These are phyloP conservation scores for Ophioninae sp. DNA, from an alignment of 2,888 invertebrate species.

Conservation along the genomic window DNA sequence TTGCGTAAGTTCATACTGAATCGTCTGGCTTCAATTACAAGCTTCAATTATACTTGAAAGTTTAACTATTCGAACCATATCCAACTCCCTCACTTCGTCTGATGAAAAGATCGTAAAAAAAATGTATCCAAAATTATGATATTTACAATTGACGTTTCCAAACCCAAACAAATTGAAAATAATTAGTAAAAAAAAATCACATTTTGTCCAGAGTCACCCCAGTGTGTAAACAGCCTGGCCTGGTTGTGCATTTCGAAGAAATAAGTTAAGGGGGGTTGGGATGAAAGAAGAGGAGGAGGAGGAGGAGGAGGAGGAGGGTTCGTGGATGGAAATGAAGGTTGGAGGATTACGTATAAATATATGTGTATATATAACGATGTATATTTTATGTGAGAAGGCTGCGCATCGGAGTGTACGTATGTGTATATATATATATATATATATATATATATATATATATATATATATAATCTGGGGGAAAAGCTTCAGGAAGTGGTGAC, in stretches of 20 bases:
- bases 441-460: conserved; percentile 20
- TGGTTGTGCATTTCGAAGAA: neutral
- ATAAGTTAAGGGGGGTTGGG: neutral
- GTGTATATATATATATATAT: conserved; percentile 14
- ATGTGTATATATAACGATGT: neutral
- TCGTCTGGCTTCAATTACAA: too few relatives aligned
- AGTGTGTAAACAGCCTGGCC: neutral
- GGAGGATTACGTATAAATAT: conserved; percentile 30
- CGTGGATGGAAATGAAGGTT: conserved; percentile 19
- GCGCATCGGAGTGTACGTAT: neutral
- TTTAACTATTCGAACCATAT: too few relatives aligned
- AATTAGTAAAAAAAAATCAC: too few relatives aligned
- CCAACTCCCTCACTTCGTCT: too few relatives aligned
- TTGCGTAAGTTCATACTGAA: too few relatives aligned
- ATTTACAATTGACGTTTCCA: too few relatives aligned
- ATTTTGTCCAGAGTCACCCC: too few relatives aligned
- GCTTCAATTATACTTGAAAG: too few relatives aligned
- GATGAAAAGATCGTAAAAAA: too few relatives aligned
- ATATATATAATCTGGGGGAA: conserved; percentile 14
- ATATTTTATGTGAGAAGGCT: conserved; percentile 23
- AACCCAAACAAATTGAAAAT: too few relatives aligned
- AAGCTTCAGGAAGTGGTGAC: conserved; percentile 51
- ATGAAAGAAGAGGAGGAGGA: neutral
- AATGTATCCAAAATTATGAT: too few relatives aligned
- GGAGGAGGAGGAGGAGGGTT: neutral